Evolutionary conservation across 2,797 vertebrate genomes (phyloP), one percentile per base, ranked within the genome.

Genomic region (Toxotes lorentzi): DNA sequence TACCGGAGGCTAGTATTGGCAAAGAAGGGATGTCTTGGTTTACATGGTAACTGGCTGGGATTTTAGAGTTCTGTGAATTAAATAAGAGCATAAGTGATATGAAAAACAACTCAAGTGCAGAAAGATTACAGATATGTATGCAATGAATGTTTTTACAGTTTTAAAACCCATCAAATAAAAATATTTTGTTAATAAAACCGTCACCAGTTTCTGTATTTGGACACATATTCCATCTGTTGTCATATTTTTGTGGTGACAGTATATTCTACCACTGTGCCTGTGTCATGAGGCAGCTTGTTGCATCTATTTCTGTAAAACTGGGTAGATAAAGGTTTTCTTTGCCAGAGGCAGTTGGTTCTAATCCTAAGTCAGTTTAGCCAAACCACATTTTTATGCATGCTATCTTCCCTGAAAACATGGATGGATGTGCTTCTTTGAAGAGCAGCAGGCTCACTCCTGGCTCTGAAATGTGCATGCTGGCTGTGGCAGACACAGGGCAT

Each of bases 361-460:
- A 88, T 90, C 81, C 79, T 58, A 54, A 58, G 1, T 90, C 86
- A 66, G 71, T 79, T 88, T 70, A 81, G 82, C 81, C 79, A 71
- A 80, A 74, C 48, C 65, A 63, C 70, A 79, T 89, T 87, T 87
- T 80, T 70, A 78, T 87, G 85, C 83, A 58, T 70, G 80, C 78
- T 69, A 74, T 78, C 76, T 78, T 63, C 59, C 73, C 83, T 56
- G 77, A 77, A 78, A 83, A 78, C 81, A 79, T 21, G 53, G 81
- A 79, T 68, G 79, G 71, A 76, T 86, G 78, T 73, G 74, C 77
- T 82, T 47, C 86, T 87, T 71, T 86, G 84, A 90, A 84, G 76
- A 84, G 88, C 69, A 79, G 81, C 79, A 73, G 70, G 68, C 65
- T 76, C 62, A 58, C 79, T 78, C 40, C 81, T 79, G 87, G 83